Evolutionary conservation across 2,888 invertebrate genomes (phyloP), one percentile per base, ranked within the genome.

Genomic region (Nymphalis c-album): DNA sequence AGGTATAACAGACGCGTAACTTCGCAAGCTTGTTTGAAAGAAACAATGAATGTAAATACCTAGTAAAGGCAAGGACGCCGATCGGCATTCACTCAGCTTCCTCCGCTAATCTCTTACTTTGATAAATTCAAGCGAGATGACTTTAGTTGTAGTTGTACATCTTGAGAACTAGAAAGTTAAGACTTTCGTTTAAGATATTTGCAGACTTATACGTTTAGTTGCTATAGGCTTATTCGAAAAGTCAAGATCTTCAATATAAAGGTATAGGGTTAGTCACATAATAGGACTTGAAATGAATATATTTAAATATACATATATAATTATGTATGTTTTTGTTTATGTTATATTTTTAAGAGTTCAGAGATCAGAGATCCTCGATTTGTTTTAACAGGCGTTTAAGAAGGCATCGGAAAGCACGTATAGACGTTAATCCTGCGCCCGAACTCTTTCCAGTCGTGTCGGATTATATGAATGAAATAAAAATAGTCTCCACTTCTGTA

Each of bases 81-180:
- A 62, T 60, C 57, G 55, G 48, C 47, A 65, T 67, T 65, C 67
- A 64, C 63, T 63, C 60, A 51, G 63, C 67, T 31, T 40, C 45
- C 64, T 55, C 65, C 50, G 64, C 53, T 55, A 47, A 62, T 55
- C 57, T 57, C 35, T 57, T 40, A 40, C 57, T 10, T 18, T 16
- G 40, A 35, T 53, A 64, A 47, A 22, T 35, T 13, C 46, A 61
- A 47, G 53, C 20, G 47, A 51, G 2, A n/a, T 40, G n/a, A 40
- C 18, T 57, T 46, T 17, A 26, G 22, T 45, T 47, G 46, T 46
- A 58, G 40, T 58, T 47, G 26, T 31, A 13, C 40, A 59, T 60
- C 16, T 50, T 63, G 31, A 60, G 53, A 53, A 63, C 60, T 60
- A 63, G 59, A 67, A 60, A 63, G 35, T 60, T 45, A 40, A 67